Evolutionary conservation across 2,113 vertebrate species (phyloP), one percentile per base, ranked within the genome.

Genomic region (Pitta sordida): DNA sequence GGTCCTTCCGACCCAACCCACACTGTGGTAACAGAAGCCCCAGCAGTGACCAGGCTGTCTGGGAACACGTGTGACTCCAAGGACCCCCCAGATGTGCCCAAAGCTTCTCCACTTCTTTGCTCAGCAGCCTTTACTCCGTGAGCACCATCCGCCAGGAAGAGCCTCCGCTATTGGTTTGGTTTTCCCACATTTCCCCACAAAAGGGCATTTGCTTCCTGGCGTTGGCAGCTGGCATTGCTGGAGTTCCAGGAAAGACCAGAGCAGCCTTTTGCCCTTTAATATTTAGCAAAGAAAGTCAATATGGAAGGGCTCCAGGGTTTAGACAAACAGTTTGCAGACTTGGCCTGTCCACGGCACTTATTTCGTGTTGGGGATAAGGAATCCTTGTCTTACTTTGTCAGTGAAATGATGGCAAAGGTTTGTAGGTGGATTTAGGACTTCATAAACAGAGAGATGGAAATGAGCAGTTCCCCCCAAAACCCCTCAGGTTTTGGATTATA

Each of bases 241-340:
- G 20, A 58, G 59, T 90, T 93, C 83, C 93, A 84, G 86, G 86
- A 95, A 92, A 84, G 78, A 52, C 62, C 76, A 43, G 71, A 64
- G 36, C 4, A 7, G 44, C 73, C 67, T 67, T 87, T 30, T 80
- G 81, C 13, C 86, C 83, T 89, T 94, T 71, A 86, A 64, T 84
- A 68, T 95, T 93, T 89, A 94, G 75, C 83, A 71, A 51, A 86
- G 48, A 71, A 92, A 93, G 74, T 93, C 92, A 83, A 80, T 43
- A 82, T 4, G 34, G 30, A 53, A 84, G 55, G 84, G 74, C 62
- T 58, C 26, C 4, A 11, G 84, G 60, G 69, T 65, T 91, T 34
- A 88, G 74, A 58, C 58, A 93, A 93, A 96, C 69, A 87, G 32
- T 68, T 67, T 36, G 69, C 41, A 46, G 1, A 23, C 58, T 86